Evolutionary conservation across 2,113 vertebrate species (phyloP).

Genomic region (Oophaga pumilio): DNA sequence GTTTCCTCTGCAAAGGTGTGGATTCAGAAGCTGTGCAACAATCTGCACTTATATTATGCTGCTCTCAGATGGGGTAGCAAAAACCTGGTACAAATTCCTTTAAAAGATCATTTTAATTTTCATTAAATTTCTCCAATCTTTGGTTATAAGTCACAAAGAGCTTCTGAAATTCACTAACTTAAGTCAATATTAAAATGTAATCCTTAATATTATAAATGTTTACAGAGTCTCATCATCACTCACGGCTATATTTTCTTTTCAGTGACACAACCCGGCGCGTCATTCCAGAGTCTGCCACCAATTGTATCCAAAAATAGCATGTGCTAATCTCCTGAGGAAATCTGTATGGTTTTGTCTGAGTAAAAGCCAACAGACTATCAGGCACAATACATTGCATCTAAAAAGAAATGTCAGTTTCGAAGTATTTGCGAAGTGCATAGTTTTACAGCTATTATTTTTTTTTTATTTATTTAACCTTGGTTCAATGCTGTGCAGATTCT

Average conservation of each 20-base stretch:
- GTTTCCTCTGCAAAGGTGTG: too few relatives aligned
- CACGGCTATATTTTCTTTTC: conserved; percentile 16
- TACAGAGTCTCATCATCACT: conserved; percentile 24
- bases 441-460: not conserved
- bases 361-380: not conserved
- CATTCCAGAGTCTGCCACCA: conserved; percentile 26
- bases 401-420: not conserved
- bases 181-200: not conserved
- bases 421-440: not conserved
- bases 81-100: too few relatives aligned
- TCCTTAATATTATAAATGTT: not conserved
- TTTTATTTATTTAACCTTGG: conserved; percentile 35
- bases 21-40: too few relatives aligned
- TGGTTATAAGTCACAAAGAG: not conserved
- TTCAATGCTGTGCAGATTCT: conserved; percentile 7
- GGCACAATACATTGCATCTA: not conserved
- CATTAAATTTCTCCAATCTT: not conserved
- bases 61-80: too few relatives aligned
- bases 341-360: not conserved
- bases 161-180: not conserved
- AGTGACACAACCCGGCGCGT: conserved; percentile 24
- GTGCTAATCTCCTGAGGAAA: conserved; percentile 41
- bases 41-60: too few relatives aligned
- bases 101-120: not conserved
- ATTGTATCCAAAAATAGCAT: conserved; percentile 36